Evolutionary conservation across 2,888 invertebrate species (phyloP).

Genomic region (Timema cristinae): DNA sequence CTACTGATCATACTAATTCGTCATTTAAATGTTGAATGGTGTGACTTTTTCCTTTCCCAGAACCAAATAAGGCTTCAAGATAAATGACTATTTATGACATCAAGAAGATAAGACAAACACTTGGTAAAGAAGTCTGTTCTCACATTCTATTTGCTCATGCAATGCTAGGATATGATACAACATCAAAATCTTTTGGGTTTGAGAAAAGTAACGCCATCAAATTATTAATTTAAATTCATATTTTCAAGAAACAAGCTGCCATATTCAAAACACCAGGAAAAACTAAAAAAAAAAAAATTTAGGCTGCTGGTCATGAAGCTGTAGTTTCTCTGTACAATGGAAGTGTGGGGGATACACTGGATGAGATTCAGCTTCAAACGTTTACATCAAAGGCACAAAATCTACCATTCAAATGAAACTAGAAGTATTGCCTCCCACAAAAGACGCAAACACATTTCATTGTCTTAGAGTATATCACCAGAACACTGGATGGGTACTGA

Average conservation of each 20-base stretch:
- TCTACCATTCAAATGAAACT: neutral
- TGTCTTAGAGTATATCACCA: constrained; percentile 2
- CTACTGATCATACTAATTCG: neutral
- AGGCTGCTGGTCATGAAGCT: constrained; percentile 2
- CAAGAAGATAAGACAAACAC: neutral
- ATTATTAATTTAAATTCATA: neutral
- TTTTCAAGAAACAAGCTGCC: neutral
- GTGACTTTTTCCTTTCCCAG: constrained; percentile 1
- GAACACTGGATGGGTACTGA: constrained; percentile 10
- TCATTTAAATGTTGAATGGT: neutral
- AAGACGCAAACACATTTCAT: constrained; percentile 5
- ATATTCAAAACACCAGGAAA: neutral
- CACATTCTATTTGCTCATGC: constrained; percentile 10
- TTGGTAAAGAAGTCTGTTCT: constrained; percentile 7
- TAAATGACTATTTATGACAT: neutral
- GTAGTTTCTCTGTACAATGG: neutral
- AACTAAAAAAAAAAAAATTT: constrained; percentile 7
- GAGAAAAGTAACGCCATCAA: neutral
- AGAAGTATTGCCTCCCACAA: constrained; percentile 10
- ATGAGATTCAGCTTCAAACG: neutral
- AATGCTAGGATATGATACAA: neutral
- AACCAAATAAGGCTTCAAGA: neutral
- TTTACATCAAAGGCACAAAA: constrained; percentile 8
- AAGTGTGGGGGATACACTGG: neutral
- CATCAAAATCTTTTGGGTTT: neutral